A percentile compares a stretch with the other conserved stretches of the same genome.
Evolutionary conservation across 2,888 invertebrate species (phyloP).

Genomic region (Scaptomyza reducta): DNA sequence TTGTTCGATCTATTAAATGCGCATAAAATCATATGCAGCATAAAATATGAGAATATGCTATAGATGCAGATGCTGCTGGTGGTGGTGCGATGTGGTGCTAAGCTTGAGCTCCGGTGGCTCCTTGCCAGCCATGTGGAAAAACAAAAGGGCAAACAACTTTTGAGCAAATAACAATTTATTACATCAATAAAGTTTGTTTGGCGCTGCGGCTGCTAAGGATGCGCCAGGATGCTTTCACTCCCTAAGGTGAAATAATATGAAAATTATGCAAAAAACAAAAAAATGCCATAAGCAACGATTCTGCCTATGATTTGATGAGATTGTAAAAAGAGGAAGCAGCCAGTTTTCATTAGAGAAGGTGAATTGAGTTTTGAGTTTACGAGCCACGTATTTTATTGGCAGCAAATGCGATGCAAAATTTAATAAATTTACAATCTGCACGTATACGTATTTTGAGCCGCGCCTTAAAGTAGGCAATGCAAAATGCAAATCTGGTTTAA

Average conservation of each 20-base stretch:
- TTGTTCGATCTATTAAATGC: conserved; percentile 69
- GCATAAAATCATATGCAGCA: conserved; percentile 64
- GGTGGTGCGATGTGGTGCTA: conserved; percentile 16
- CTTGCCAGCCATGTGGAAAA: conserved; percentile 66
- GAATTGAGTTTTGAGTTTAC: conserved; percentile 53
- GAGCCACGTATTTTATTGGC: conserved; percentile 31
- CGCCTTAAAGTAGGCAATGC: conserved; percentile 52
- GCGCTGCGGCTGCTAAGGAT: conserved; percentile 20
- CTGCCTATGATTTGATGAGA: conserved; percentile 62
- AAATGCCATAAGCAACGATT: conserved; percentile 56
- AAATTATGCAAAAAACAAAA: conserved; percentile 69
- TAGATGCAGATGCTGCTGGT: background rate
- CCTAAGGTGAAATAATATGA: conserved; percentile 74
- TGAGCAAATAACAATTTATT: conserved; percentile 74
- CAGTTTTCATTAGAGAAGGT: conserved; percentile 69
- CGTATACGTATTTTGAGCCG: background rate
- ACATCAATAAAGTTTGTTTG: conserved; percentile 66
- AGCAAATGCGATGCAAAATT: conserved; percentile 14
- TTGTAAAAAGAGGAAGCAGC: conserved; percentile 46
- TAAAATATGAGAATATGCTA: conserved; percentile 16
- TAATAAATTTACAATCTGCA: conserved; percentile 1
- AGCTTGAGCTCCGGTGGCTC: conserved; percentile 34
- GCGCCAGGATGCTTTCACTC: background rate
- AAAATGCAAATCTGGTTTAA: conserved; percentile 22
- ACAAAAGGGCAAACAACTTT: conserved; percentile 70